A percentile compares a stretch with the other conserved stretches of the same genome.
phyloP scores from a whole-genome alignment of 2,888 invertebrate genomes.

The Euclidia mi region DNA sequence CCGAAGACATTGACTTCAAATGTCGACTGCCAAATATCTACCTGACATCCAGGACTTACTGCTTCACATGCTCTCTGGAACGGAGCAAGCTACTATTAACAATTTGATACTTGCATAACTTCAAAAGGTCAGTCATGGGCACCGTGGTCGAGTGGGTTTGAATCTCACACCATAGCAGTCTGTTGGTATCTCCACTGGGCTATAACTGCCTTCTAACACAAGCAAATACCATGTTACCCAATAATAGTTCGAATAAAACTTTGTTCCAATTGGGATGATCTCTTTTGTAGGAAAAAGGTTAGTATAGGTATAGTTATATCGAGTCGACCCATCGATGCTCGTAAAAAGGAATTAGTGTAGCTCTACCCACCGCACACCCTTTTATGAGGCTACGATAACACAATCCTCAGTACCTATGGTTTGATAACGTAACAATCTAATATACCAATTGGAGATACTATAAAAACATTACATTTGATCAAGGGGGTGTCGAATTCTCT shows the following conservation, averaged over 20 bases:
- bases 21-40: too few relatives aligned
- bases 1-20: too few relatives aligned
- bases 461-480: not conserved
- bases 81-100: too few relatives aligned
- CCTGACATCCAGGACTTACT: too few relatives aligned
- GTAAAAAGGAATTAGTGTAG: constrained; percentile 72
- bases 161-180: too few relatives aligned
- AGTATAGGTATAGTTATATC: constrained; percentile 49
- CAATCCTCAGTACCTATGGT: constrained; percentile 39
- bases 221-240: constrained; percentile 22
- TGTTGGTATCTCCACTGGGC: too few relatives aligned
- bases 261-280: constrained; percentile 11
- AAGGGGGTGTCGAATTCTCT: too few relatives aligned
- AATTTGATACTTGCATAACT: too few relatives aligned
- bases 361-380: constrained; percentile 55
- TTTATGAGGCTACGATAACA: constrained; percentile 65
- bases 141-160: too few relatives aligned
- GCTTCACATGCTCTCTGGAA: too few relatives aligned
- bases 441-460: constrained; percentile 7
- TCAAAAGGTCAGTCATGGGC: too few relatives aligned
- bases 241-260: constrained; percentile 14
- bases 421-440: constrained; percentile 46
- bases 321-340: constrained; percentile 61
- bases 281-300: constrained; percentile 35
- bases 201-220: too few relatives aligned